A percentile compares a stretch with the other conserved stretches of the same genome.
phyloP scores from a whole-genome alignment of 2,113 vertebrate genomes.

The Sialia sialis region DNA sequence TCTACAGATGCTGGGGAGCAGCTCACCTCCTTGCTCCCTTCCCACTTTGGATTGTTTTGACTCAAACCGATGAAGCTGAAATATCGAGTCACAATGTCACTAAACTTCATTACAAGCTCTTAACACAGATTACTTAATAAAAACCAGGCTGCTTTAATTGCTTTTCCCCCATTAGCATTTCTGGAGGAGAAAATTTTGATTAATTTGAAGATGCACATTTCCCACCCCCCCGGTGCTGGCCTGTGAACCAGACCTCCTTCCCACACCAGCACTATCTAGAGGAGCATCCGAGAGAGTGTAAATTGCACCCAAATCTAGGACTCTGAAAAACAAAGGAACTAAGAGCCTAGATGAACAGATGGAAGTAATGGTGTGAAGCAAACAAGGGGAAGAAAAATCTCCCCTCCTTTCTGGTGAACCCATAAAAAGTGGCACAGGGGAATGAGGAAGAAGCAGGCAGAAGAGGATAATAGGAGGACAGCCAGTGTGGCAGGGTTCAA shows the following conservation, averaged over 20 bases:
- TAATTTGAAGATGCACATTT: slow-evolving; percentile 67
- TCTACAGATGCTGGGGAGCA: background rate
- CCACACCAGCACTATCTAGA: background rate
- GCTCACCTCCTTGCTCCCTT: slow-evolving; percentile 52
- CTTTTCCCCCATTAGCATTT: slow-evolving; percentile 78
- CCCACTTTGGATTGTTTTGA: slow-evolving; percentile 71
- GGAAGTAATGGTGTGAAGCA: slow-evolving; percentile 87
- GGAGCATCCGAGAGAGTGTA: background rate
- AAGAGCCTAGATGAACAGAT: slow-evolving; percentile 77
- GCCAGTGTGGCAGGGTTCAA: slow-evolving; percentile 40
- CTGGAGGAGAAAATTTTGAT: slow-evolving; percentile 72
- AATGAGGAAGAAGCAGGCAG: slow-evolving; percentile 74
- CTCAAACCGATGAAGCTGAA: slow-evolving; percentile 78
- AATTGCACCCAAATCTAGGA: background rate
- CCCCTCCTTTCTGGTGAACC: slow-evolving; percentile 75
- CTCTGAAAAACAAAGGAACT: slow-evolving; percentile 4
- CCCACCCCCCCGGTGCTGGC: background rate
- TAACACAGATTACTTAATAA: slow-evolving; percentile 78
- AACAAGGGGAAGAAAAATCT: slow-evolving; percentile 76
- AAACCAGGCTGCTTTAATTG: slow-evolving; percentile 78
- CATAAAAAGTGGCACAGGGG: slow-evolving; percentile 72
- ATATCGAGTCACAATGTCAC: slow-evolving; percentile 73
- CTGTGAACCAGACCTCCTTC: background rate
- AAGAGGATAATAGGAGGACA: slow-evolving; percentile 64
- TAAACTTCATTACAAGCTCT: slow-evolving; percentile 81